Conservation (phyloP, 2,113 vertebrate genomes). For the western clawed frog (Xenopus tropicalis) region DNA sequence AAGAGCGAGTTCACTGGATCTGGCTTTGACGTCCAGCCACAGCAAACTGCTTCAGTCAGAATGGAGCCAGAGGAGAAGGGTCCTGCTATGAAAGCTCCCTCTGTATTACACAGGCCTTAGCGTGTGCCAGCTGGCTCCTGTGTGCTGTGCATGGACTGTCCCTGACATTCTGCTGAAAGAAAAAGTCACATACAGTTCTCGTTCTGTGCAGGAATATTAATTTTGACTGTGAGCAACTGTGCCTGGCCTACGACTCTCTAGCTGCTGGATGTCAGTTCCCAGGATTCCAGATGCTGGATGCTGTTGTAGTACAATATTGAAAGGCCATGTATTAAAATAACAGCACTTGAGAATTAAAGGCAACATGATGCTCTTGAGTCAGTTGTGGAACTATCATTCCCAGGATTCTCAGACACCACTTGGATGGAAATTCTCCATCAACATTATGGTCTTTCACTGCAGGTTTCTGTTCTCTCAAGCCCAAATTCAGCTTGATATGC, state of each 20-base stretch:
- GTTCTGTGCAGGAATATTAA: constrained; percentile 16
- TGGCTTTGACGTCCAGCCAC: constrained; percentile 31
- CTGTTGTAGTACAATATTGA: neutral
- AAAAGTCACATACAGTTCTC: constrained; percentile 39
- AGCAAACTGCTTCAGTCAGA: constrained; percentile 33
- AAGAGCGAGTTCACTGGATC: constrained; percentile 24
- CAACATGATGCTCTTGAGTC: too few relatives aligned
- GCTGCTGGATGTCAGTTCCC: too few relatives aligned
- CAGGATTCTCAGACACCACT: too few relatives aligned
- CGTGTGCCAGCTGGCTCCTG: constrained; percentile 32
- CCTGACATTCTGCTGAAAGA: constrained; percentile 41
- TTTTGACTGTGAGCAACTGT: neutral
- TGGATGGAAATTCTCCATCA: too few relatives aligned
- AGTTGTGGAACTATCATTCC: too few relatives aligned
- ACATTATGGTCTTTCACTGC: neutral
- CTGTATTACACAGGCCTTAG: constrained; percentile 22
- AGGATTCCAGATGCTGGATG: neutral
- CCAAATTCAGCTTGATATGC: neutral
- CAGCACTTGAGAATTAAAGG: too few relatives aligned
- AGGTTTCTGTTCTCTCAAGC: neutral
- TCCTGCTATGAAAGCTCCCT: constrained; percentile 38
- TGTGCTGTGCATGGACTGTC: constrained; percentile 31
- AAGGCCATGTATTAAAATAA: neutral
- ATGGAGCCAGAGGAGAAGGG: constrained; percentile 37
- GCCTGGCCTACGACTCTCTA: too few relatives aligned